Percentiles rank a stretch among this genome's conserved stretches.
Conservation (phyloP, 2,888 invertebrate species). For the Conomelus anceps region DNA sequence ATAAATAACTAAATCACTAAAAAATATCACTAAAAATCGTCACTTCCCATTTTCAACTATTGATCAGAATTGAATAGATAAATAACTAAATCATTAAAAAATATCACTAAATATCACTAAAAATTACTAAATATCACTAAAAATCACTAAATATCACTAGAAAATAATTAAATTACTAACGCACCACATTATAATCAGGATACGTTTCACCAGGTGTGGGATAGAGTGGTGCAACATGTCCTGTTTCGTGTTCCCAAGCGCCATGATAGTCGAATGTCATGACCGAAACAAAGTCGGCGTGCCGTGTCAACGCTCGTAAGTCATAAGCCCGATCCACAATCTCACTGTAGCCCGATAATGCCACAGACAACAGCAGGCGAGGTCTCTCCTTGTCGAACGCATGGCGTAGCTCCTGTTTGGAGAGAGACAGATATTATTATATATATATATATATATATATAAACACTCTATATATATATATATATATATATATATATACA, state of each 20-base stretch:
- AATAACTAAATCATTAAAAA: too few relatives aligned
- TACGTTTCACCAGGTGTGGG: constrained; percentile 58
- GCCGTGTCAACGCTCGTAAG: constrained; percentile 57
- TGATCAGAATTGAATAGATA: too few relatives aligned
- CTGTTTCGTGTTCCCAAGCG: constrained; percentile 74
- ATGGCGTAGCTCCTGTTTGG: constrained; percentile 57
- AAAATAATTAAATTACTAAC: constrained; percentile 37
- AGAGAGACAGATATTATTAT: constrained; percentile 10
- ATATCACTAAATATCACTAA: too few relatives aligned
- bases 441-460: not conserved
- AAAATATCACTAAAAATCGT: too few relatives aligned
- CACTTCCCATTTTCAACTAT: too few relatives aligned
- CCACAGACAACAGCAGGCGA: constrained; percentile 68
- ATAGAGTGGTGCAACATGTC: constrained; percentile 73
- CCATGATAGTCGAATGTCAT: constrained; percentile 89
- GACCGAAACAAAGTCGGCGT: constrained; percentile 72
- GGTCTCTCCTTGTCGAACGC: constrained; percentile 57
- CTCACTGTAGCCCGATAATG: constrained; percentile 84
- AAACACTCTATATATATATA: too few relatives aligned
- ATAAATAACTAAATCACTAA: too few relatives aligned
- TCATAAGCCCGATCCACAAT: constrained; percentile 84
- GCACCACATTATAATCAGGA: constrained; percentile 70
- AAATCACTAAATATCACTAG: constrained; percentile 1
- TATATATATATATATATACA: too few relatives aligned
- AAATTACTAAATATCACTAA: too few relatives aligned